Evolutionary conservation across 2,888 invertebrate genomes (phyloP).

Genomic region (Gortyna flavago): DNA sequence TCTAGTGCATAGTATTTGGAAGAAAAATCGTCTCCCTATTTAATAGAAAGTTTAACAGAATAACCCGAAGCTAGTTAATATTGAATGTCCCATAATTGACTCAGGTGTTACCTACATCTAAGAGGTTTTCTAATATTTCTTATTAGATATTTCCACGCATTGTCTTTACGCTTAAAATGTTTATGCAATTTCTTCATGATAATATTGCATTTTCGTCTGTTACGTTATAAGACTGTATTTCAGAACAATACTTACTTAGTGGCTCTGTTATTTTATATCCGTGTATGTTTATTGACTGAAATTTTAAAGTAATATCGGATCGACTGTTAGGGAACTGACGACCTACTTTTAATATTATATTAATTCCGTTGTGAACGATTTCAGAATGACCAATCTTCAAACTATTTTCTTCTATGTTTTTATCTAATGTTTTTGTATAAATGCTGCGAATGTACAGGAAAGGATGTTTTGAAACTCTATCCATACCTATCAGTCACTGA

Average conservation of each 20-base stretch:
- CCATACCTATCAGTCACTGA: neutral
- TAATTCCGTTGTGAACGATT: constrained; percentile 21
- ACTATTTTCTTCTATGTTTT: constrained; percentile 10
- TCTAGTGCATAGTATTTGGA: constrained; percentile 34
- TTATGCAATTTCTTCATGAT: constrained; percentile 28
- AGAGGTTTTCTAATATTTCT: constrained; percentile 22
- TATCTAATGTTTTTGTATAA: neutral
- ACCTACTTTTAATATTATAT: constrained; percentile 20
- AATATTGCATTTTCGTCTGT: constrained; percentile 30
- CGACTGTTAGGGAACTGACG: neutral
- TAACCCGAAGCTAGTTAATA: neutral
- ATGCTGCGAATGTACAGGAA: neutral
- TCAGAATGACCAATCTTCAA: constrained; percentile 45
- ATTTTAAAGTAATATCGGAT: constrained; percentile 32
- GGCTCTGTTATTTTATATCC: constrained; percentile 16
- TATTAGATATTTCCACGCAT: constrained; percentile 13
- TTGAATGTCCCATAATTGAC: constrained; percentile 9
- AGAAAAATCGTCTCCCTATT: constrained; percentile 16
- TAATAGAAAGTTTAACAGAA: constrained; percentile 5
- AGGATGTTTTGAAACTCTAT: constrained; percentile 15
- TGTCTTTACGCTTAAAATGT: constrained; percentile 18
- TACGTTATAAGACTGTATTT: constrained; percentile 32
- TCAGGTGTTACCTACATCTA: constrained; percentile 4
- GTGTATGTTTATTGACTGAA: constrained; percentile 31
- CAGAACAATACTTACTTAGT: constrained; percentile 45